Percentiles rank a stretch among this genome's conserved stretches.
Evolutionary conservation across 2,797 vertebrate species (phyloP).

Genomic region (Eulemur coronatus): DNA sequence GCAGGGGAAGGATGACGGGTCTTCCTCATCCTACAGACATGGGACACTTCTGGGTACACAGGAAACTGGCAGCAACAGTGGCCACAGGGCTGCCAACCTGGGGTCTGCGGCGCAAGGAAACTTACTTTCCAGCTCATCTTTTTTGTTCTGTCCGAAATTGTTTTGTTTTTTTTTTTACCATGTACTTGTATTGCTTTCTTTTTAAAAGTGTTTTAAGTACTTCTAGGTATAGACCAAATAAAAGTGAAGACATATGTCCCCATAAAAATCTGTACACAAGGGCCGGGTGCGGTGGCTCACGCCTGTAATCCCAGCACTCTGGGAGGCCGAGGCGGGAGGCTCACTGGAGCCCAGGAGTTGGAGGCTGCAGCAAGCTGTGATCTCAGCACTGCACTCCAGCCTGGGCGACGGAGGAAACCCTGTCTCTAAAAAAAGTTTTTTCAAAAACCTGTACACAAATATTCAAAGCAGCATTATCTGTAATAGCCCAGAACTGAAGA

Average conservation of each 20-base stretch:
- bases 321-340: background rate
- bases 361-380: background rate
- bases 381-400: background rate
- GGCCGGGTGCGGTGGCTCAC: too few relatives aligned
- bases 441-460: background rate
- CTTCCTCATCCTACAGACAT: fast-evolving
- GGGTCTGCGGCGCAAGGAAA: fast-evolving
- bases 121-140: background rate
- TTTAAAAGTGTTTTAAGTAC: background rate
- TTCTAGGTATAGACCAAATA: background rate
- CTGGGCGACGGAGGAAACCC: background rate
- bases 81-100: background rate
- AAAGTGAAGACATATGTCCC: background rate
- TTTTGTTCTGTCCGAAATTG: too few relatives aligned
- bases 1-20: background rate
- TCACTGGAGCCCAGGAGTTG: background rate
- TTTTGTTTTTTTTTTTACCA: background rate
- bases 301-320: background rate
- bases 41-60: background rate
- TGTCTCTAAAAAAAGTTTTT: background rate
- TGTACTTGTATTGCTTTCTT: background rate
- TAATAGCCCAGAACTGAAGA: background rate
- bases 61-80: background rate
- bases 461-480: background rate
- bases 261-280: background rate